Evolutionary conservation across 2,113 vertebrate species (phyloP), one percentile per base, ranked within the genome.

Genomic region (Anguilla rostrata): DNA sequence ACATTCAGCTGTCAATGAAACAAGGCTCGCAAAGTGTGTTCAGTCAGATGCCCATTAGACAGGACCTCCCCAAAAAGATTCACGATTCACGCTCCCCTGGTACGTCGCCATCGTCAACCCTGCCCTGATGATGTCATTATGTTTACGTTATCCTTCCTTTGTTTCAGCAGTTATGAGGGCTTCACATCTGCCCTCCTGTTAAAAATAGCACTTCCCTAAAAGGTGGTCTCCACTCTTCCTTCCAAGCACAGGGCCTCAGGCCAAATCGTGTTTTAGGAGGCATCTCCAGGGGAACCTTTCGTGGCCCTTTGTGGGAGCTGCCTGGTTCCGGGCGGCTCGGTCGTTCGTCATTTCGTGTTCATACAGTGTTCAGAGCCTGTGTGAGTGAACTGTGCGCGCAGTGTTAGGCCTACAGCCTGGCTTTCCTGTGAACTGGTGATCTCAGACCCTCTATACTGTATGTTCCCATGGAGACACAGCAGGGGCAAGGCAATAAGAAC

Each of bases 201-300:
- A 84, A 84, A 75, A 84, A 78, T 78, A 84, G 83, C 22, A 78
- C 39, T 78, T 84, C 63, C 60, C 41, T 84, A 40, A 75, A 84
- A 75, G 83, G 66, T 22, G 46, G 71, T 43, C 43, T 83, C 82
- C 26, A n/a, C 4, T 29, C 9, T 40, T 34, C 79, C 39, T 22
- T n/a, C 40, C n/a, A 71, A 34, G 5, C 22, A 43, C 56, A 26
- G 20, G 26, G 6, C 63, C 26, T 71, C 22, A n/a, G 29, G 63
- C 83, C 66, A 78, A 43, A 75, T 46, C 5, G 4, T 46, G 43
- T 46, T 46, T 46, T 9, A 46, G 43, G 43, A 46, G 43, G 43
- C 9, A 46, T 46, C 43, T 46, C 43, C 43, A 46, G 9, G 43
- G 5, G 2, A 46, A 9, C 43, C 43, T 9, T 46, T 46, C 9